Evolutionary conservation across 2,888 invertebrate species (phyloP), one percentile per base, ranked within the genome.

Genomic region (Hydraecia micacea): DNA sequence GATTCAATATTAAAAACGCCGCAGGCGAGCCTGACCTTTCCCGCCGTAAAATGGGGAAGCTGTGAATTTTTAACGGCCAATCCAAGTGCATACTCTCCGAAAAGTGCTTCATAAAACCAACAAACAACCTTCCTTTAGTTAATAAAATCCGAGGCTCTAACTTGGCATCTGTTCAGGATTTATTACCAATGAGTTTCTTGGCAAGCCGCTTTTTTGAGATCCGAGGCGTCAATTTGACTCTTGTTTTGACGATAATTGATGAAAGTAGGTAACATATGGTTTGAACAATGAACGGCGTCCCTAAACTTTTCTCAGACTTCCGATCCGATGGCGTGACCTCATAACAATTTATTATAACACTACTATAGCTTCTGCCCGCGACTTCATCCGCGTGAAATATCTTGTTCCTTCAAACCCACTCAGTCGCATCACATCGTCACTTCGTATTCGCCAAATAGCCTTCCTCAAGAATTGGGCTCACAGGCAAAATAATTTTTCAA

Each of bases 311-410:
- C 83, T 73, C 77, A 81, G 79, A 89, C 89, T 91, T 91, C 89
- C 90, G 87, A 91, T 91, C 88, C 88, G 86, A 91, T 85, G 86
- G 84, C 85, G 79, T 90, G 90, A 87, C 93, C 94, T 93, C 91
- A 84, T 73, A 73, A n/a, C n/a, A n/a, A n/a, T n/a, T n/a, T n/a
- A n/a, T n/a, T n/a, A n/a, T n/a, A n/a, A n/a, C n/a, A n/a, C n/a
- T n/a, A n/a, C n/a, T n/a, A n/a, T n/a, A n/a, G n/a, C n/a, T n/a
- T n/a, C n/a, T n/a, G n/a, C n/a, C n/a, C n/a, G n/a, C n/a, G n/a
- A n/a, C n/a, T n/a, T n/a, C n/a, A n/a, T n/a, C n/a, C n/a, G n/a
- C n/a, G n/a, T n/a, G n/a, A n/a, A n/a, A n/a, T n/a, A n/a, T n/a
- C n/a, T n/a, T n/a, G n/a, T n/a, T n/a, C n/a, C n/a, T n/a, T n/a